These are phyloP conservation scores for Coilia nasus DNA, from an alignment of 2,797 vertebrate genomes.

Conservation along the genomic window DNA sequence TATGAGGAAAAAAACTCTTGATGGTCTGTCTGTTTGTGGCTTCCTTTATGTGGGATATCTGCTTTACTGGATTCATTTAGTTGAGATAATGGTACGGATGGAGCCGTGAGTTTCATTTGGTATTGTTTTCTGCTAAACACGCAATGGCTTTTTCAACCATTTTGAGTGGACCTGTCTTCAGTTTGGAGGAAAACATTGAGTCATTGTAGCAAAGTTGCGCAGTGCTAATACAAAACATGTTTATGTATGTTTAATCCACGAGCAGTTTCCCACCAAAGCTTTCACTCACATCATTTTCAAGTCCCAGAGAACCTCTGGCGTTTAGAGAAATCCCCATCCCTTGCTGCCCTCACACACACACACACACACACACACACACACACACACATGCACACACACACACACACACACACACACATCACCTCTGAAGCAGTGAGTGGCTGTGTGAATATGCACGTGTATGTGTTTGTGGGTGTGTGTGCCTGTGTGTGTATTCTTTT, in stretches of 20 bases:
- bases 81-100: not conserved
- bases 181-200: constrained; percentile 7
- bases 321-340: constrained; percentile 47
- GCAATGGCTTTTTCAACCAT: not conserved
- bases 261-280: constrained; percentile 32
- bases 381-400: too few relatives aligned
- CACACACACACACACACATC: not conserved
- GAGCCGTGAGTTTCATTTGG: not conserved
- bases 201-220: constrained; percentile 2
- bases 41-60: not conserved
- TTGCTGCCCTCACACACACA: not conserved
- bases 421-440: not conserved
- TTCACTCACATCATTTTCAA: constrained; percentile 37
- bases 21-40: not conserved
- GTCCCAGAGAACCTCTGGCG: constrained; percentile 40
- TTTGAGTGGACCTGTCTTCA: not conserved
- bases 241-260: constrained; percentile 35
- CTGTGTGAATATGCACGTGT: not conserved
- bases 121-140: not conserved
- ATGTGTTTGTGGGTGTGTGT: not conserved
- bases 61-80: not conserved
- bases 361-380: not conserved
- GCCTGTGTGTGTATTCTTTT: not conserved
- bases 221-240: constrained; percentile 46
- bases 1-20: not conserved